Conservation (phyloP, 35 echinoderm and acorn worm species). For the Apostichopus parvimensis region DNA sequence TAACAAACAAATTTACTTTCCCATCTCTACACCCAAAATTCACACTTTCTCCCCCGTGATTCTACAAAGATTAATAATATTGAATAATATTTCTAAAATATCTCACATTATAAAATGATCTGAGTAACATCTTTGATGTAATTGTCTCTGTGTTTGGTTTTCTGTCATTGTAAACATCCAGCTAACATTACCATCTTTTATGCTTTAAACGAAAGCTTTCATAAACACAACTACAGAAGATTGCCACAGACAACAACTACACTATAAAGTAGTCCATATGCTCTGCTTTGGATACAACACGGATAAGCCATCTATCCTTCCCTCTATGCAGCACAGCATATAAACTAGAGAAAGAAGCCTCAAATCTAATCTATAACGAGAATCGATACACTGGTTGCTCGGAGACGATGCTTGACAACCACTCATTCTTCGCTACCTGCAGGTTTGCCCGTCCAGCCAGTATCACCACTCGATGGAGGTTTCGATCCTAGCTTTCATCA, state of each 20-base stretch:
- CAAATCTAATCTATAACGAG: background rate
- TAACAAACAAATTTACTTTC: too few species aligned
- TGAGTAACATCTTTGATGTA: background rate
- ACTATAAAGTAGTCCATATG: background rate
- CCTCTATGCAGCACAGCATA: too few species aligned
- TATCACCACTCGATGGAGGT: background rate
- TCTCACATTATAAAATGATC: too few species aligned
- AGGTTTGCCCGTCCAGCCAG: constrained; percentile 1
- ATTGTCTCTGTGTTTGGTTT: background rate
- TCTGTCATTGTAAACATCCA: background rate
- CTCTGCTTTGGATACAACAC: background rate
- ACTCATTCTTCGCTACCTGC: constrained; percentile 14
- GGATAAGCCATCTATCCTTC: too few species aligned
- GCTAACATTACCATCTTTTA: constrained; percentile 13
- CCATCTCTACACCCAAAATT: too few species aligned
- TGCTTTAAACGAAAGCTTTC: constrained; percentile 35
- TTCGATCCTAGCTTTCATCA: constrained; percentile 44
- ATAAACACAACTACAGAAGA: background rate
- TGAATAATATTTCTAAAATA: too few species aligned
- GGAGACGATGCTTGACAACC: constrained; percentile 15
- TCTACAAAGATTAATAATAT: too few species aligned
- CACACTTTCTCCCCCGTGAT: too few species aligned
- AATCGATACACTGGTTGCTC: background rate
- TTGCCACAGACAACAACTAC: background rate
- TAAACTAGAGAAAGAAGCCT: background rate